Percentiles rank a stretch among this genome's conserved stretches.
Conservation (phyloP, 2,797 vertebrate genomes). For the Cuculus canorus region DNA sequence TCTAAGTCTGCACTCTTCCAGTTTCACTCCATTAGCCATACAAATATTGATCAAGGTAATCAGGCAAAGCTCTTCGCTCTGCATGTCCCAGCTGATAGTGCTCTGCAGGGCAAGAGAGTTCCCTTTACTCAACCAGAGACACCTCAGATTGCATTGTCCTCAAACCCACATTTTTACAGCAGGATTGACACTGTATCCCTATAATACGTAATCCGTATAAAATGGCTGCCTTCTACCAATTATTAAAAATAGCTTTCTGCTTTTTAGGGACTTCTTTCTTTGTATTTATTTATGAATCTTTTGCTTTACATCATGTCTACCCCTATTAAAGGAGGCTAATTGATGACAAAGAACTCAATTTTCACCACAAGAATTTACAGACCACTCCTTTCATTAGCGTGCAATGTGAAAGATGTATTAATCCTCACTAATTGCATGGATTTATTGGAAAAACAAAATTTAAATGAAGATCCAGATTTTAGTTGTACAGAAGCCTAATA, state of each 20-base stretch:
- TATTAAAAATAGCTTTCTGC: not conserved
- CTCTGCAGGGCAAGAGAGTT: not conserved
- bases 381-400: not conserved
- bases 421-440: not conserved
- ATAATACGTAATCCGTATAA: not conserved
- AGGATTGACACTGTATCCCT: not conserved
- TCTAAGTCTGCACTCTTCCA: not conserved
- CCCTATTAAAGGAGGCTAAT: too few species aligned
- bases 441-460: not conserved
- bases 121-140: not conserved
- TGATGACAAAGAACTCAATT: not conserved
- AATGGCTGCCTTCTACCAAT: not conserved
- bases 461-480: not conserved
- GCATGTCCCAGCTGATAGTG: not conserved
- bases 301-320: not conserved
- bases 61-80: rapidly evolving
- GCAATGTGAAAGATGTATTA: not conserved
- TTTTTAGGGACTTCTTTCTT: not conserved
- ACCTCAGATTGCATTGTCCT: not conserved
- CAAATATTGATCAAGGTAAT: not conserved
- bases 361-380: not conserved
- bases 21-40: not conserved
- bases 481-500: not conserved
- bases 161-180: not conserved
- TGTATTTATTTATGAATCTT: not conserved